phyloP scores from a whole-genome alignment of 1,140 invertebrate genomes.

The Conus ventricosus region DNA sequence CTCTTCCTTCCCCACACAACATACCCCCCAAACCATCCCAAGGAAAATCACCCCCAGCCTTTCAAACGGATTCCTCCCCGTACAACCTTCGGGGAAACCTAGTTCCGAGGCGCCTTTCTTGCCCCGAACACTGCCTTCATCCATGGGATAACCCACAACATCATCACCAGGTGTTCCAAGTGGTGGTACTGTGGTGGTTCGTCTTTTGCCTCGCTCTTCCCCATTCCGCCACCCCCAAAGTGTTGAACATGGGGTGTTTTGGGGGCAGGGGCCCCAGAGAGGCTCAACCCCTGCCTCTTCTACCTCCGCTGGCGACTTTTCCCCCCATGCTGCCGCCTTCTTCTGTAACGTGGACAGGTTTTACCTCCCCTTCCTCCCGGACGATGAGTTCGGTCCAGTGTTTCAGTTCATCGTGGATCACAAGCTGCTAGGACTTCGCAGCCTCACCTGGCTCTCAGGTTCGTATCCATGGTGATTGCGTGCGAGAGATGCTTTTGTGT shows the following conservation, averaged over 20 bases:
- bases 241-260: not conserved
- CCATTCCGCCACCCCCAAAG: not conserved
- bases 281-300: slow-evolving; percentile 1
- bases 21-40: too few relatives aligned
- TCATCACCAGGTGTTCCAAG: not conserved
- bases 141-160: too few relatives aligned
- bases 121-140: too few relatives aligned
- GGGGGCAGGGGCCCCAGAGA: not conserved
- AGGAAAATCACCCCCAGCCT: too few relatives aligned
- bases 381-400: not conserved
- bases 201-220: not conserved
- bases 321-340: not conserved
- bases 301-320: not conserved
- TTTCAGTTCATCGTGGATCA: not conserved
- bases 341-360: slow-evolving; percentile 1
- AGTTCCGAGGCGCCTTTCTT: too few relatives aligned
- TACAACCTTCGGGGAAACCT: too few relatives aligned
- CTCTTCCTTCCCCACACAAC: too few relatives aligned
- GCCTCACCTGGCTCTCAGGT: slow-evolving; percentile 1
- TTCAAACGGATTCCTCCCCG: too few relatives aligned
- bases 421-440: not conserved
- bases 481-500: slow-evolving; percentile 18
- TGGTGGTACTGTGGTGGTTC: not conserved
- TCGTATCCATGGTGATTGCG: slow-evolving; percentile 11
- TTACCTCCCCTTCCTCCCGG: not conserved